Percentiles rank a stretch among this genome's conserved stretches.
phyloP scores from a whole-genome alignment of 2,113 vertebrate genomes.

The Hippoglossus stenolepis region DNA sequence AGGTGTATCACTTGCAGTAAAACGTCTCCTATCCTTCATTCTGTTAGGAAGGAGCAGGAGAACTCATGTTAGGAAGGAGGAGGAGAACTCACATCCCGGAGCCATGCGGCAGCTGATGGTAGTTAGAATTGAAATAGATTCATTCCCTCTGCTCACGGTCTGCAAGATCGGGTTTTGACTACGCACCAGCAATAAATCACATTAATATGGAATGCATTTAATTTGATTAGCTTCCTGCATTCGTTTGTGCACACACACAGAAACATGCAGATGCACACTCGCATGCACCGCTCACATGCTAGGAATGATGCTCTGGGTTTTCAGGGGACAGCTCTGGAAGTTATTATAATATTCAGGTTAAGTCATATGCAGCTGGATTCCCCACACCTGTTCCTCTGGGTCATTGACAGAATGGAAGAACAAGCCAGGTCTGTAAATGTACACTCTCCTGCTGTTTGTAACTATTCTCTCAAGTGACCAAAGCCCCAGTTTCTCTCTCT shows the following conservation, averaged over 20 bases:
- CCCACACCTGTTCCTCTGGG: slow-evolving; percentile 61
- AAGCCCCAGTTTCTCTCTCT: slow-evolving; percentile 10
- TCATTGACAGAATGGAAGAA: slow-evolving; percentile 31
- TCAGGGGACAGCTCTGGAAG: slow-evolving; percentile 37
- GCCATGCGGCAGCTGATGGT: slow-evolving; percentile 54
- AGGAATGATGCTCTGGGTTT: slow-evolving; percentile 29
- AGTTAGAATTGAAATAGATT: slow-evolving; percentile 66
- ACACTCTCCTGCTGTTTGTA: slow-evolving; percentile 43
- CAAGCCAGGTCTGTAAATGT: slow-evolving; percentile 34
- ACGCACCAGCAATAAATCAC: slow-evolving; percentile 74
- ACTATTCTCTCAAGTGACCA: slow-evolving; percentile 23
- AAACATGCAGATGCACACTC: slow-evolving; percentile 18
- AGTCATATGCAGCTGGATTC: slow-evolving; percentile 48
- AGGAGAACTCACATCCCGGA: background rate
- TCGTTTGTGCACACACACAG: background rate
- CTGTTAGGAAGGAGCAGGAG: slow-evolving; percentile 35
- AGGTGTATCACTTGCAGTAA: slow-evolving; percentile 34
- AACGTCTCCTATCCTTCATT: slow-evolving; percentile 36
- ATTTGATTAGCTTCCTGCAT: slow-evolving; percentile 76
- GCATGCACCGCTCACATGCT: slow-evolving; percentile 22
- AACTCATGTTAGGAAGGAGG: slow-evolving; percentile 58
- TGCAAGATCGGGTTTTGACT: slow-evolving; percentile 59
- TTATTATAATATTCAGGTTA: slow-evolving; percentile 42
- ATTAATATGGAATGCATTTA: slow-evolving; percentile 71
- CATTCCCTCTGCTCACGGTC: slow-evolving; percentile 49